Conservation (phyloP, 2,888 invertebrate species). For the Chironomus riparius region DNA sequence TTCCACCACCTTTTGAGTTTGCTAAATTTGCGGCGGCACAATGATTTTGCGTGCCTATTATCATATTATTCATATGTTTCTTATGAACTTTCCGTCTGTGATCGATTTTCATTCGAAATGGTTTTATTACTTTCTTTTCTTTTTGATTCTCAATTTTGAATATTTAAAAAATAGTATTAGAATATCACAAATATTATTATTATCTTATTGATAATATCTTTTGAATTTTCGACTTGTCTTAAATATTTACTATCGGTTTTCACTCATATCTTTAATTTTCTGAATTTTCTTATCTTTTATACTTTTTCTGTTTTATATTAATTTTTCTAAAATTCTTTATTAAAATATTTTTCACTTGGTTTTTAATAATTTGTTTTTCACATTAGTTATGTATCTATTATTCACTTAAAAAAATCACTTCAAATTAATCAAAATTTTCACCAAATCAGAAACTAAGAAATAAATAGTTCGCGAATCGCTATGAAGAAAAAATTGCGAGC, state of each 20-base stretch:
- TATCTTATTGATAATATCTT: neutral
- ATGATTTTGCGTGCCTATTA: constrained; percentile 33
- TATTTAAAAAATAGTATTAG: constrained; percentile 10
- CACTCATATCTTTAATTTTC: too few relatives aligned
- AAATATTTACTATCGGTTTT: neutral
- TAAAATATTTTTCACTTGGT: neutral
- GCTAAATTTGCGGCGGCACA: constrained; percentile 35
- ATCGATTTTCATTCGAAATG: constrained; percentile 26
- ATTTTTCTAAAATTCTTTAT: neutral
- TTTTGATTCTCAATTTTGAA: constrained; percentile 19
- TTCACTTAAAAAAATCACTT: neutral
- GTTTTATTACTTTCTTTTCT: constrained; percentile 2
- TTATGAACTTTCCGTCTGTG: constrained; percentile 25
- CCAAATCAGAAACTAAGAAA: neutral
- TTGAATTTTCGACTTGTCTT: neutral
- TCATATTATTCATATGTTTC: constrained; percentile 23
- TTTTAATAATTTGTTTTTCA: neutral
- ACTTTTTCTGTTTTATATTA: too few relatives aligned
- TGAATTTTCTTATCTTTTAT: too few relatives aligned
- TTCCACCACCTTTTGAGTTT: constrained; percentile 51
- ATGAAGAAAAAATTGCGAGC: constrained; percentile 14
- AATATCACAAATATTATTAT: neutral
- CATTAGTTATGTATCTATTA: too few relatives aligned
- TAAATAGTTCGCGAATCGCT: neutral
- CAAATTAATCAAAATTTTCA: neutral